phyloP scores from a whole-genome alignment of 2,888 invertebrate genomes.

The Metacarcinus magister region DNA sequence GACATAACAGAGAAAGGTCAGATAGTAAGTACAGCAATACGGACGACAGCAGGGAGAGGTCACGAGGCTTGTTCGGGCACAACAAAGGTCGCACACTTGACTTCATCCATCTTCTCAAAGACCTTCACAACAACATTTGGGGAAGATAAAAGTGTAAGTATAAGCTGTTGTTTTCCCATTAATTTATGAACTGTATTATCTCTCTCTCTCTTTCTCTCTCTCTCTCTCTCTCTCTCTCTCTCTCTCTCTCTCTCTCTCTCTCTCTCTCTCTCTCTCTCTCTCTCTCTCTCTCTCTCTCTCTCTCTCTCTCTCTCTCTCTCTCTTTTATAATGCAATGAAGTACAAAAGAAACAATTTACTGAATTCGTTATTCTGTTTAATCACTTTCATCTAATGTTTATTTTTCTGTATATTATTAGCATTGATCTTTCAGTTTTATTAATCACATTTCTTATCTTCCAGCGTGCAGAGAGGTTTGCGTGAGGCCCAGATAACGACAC shows the following conservation, averaged over 20 bases:
- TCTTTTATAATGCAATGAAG: not conserved
- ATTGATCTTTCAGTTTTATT: not conserved
- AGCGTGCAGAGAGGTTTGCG: not conserved
- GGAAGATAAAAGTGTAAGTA: not conserved
- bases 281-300: not conserved
- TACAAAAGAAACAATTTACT: not conserved
- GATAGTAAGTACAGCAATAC: not conserved
- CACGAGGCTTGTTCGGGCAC: not conserved
- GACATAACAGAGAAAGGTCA: not conserved
- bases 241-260: not conserved
- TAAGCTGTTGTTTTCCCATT: not conserved
- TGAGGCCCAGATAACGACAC: not conserved
- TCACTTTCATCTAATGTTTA: not conserved
- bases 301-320: not conserved
- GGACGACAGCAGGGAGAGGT: not conserved
- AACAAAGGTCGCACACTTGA: not conserved
- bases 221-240: not conserved
- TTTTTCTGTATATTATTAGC: not conserved
- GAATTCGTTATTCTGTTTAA: not conserved
- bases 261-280: no score
- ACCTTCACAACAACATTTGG: not conserved
- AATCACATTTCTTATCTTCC: not conserved
- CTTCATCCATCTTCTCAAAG: not conserved
- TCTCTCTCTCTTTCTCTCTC: no score
- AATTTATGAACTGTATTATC: no score